Percentiles rank a stretch among this genome's conserved stretches.
phyloP scores from a whole-genome alignment of 2,797 vertebrate genomes.

The Anguilla megastoma region DNA sequence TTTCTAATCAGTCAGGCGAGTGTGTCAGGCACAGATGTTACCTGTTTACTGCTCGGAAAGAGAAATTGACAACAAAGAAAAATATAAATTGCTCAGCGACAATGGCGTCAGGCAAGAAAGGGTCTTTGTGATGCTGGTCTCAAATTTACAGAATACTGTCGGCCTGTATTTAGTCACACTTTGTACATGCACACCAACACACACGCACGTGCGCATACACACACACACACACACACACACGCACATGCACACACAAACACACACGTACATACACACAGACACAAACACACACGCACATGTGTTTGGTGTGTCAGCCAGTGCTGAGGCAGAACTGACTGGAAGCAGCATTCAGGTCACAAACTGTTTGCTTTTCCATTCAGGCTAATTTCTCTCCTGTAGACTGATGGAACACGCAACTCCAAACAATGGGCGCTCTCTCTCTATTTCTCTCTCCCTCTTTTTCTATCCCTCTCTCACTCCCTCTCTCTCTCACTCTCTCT shows the following conservation, averaged over 20 bases:
- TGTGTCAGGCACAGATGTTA: background rate
- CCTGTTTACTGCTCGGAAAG: background rate
- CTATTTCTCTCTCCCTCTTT: slow-evolving; percentile 18
- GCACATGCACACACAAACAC: no score
- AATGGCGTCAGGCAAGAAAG: background rate
- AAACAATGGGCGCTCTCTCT: slow-evolving; percentile 22
- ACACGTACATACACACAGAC: background rate
- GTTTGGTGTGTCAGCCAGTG: background rate
- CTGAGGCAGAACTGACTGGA: background rate
- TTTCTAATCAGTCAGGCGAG: background rate
- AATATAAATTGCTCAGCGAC: background rate
- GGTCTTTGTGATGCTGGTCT: background rate
- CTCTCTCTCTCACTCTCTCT: background rate
- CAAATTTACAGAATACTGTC: background rate
- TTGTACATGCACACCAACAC: background rate
- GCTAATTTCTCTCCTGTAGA: slow-evolving; percentile 35
- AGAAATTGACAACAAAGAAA: background rate
- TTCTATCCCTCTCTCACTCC: background rate
- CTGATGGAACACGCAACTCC: slow-evolving; percentile 16
- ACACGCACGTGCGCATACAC: background rate
- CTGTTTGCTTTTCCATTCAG: slow-evolving; percentile 30
- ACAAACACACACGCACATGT: background rate
- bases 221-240: background rate
- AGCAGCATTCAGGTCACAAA: background rate
- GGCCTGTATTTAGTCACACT: background rate